Evolutionary conservation across 2,888 invertebrate genomes (phyloP).

Genomic region (Xestia rhomboidea): DNA sequence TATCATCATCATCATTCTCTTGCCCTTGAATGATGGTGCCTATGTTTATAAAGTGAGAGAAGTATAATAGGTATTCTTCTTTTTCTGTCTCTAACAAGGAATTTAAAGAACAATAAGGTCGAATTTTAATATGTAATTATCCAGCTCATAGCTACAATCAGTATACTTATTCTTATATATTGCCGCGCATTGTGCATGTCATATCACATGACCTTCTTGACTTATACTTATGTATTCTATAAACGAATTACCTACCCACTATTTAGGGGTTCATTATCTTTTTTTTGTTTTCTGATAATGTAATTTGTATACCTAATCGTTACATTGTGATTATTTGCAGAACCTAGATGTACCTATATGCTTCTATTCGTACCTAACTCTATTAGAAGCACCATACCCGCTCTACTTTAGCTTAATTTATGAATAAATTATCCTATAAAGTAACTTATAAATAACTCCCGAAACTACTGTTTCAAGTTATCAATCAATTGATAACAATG

Average conservation of each 20-base stretch:
- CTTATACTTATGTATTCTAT: background rate
- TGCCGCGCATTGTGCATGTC: background rate
- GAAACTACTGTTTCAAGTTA: background rate
- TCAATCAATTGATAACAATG: background rate
- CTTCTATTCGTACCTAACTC: background rate
- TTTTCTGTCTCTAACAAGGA: background rate
- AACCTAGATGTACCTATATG: background rate
- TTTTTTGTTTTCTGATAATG: background rate
- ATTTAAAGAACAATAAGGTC: background rate
- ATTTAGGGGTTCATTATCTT: background rate
- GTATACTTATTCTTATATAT: background rate
- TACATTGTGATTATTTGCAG: background rate
- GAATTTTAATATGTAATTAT: conserved; percentile 1
- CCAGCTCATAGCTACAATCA: background rate
- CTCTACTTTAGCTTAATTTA: background rate
- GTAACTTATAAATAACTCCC: background rate
- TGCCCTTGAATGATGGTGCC: too few relatives aligned
- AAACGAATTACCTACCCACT: background rate
- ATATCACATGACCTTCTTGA: background rate
- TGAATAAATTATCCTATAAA: too few relatives aligned
- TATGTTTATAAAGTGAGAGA: background rate
- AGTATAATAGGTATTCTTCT: background rate
- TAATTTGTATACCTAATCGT: background rate
- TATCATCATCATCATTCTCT: too few relatives aligned
- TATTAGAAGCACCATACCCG: background rate